Percentiles rank a stretch among this genome's conserved stretches.
Conservation (phyloP, 2,888 invertebrate species). For the Pachymerium ferrugineum region DNA sequence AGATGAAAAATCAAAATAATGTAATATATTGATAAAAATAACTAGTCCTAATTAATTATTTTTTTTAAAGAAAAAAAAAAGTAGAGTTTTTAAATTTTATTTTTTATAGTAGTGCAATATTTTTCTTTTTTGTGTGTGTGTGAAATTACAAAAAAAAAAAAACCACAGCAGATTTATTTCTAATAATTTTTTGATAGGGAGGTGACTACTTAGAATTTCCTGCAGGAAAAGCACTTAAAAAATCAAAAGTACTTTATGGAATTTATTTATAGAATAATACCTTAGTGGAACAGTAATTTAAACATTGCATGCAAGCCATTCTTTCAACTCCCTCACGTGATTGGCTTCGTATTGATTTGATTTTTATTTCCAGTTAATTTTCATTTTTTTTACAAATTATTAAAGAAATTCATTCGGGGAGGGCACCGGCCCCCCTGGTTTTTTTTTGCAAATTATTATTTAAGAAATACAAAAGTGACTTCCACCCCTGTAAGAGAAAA, state of each 20-base stretch:
- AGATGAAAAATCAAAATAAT: not conserved
- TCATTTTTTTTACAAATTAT: not conserved
- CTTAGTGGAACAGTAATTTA: conserved; percentile 23
- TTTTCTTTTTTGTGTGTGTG: not conserved
- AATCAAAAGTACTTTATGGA: conserved; percentile 27
- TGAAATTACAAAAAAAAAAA: not conserved
- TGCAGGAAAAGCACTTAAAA: conserved; percentile 25
- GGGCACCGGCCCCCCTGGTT: too few relatives aligned
- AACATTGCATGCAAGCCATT: conserved; percentile 27
- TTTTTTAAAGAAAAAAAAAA: not conserved
- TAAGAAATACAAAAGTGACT: too few relatives aligned
- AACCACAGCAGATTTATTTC: conserved; percentile 4
- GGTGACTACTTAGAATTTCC: conserved; percentile 20
- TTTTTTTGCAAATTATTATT: too few relatives aligned
- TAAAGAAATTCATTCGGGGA: too few relatives aligned
- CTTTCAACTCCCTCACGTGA: conserved; percentile 22
- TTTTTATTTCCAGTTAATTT: not conserved
- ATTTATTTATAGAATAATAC: conserved; percentile 27
- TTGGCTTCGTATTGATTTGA: conserved; percentile 17
- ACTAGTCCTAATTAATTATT: not conserved
- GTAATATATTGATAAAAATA: too few relatives aligned
- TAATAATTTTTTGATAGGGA: not conserved
- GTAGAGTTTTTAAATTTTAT: not conserved
- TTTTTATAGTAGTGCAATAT: not conserved
- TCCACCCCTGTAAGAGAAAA: too few relatives aligned